Evolutionary conservation across 2,888 invertebrate species (phyloP).

Genomic region (Cosmia pyralina): DNA sequence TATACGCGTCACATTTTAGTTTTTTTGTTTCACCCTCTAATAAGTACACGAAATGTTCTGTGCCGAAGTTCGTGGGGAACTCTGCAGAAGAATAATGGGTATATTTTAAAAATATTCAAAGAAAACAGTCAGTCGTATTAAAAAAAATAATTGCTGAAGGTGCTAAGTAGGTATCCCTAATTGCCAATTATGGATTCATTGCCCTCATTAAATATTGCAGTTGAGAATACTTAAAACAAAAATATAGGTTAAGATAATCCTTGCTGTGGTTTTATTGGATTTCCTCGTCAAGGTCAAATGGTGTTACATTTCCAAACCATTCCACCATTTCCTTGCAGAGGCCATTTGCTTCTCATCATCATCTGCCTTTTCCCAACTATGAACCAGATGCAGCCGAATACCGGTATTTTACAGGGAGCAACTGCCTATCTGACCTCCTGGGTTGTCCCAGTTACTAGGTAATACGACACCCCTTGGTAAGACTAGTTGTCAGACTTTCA

Average conservation of each 20-base stretch:
- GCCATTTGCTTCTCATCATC: not conserved
- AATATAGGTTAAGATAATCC: too few species aligned
- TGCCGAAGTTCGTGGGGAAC: conserved; percentile 32
- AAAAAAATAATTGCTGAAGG: not conserved
- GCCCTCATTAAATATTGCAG: not conserved
- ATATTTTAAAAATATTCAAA: not conserved
- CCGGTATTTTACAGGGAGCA: too few species aligned
- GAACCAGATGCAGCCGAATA: too few species aligned
- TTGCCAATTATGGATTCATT: not conserved
- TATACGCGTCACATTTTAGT: conserved; percentile 44
- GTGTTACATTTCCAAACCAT: not conserved
- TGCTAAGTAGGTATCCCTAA: too few species aligned
- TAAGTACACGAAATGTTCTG: conserved; percentile 35
- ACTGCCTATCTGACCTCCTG: too few species aligned
- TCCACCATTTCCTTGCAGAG: not conserved
- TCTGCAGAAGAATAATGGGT: conserved; percentile 35
- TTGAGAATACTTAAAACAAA: not conserved
- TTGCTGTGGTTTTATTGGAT: not conserved
- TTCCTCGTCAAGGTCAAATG: too few species aligned
- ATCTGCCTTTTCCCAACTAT: too few species aligned
- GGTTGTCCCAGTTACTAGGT: too few species aligned
- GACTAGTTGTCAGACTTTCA: too few species aligned
- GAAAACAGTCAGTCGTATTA: not conserved
- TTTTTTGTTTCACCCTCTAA: conserved; percentile 26
- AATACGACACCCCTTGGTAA: too few species aligned